These are phyloP conservation scores for Odocoileus virginianus DNA, from an alignment of 2,113 vertebrate genomes.

Conservation along the genomic window DNA sequence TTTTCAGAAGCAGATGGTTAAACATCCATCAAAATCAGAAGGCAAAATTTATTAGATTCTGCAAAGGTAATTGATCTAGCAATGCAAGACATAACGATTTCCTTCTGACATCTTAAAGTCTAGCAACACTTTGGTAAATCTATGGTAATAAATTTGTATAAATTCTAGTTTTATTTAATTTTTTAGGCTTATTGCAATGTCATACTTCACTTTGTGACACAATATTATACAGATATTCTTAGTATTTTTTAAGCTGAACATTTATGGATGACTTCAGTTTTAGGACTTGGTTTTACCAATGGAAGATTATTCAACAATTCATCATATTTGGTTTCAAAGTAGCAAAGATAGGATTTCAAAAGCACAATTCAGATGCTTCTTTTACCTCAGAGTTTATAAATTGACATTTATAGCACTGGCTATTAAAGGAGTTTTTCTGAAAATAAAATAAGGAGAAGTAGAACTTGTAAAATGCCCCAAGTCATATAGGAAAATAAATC, in stretches of 20 bases:
- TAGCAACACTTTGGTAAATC: conserved; percentile 57
- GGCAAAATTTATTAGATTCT: conserved; percentile 72
- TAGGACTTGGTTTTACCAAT: conserved; percentile 15
- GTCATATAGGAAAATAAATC: conserved; percentile 36
- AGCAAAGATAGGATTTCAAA: not conserved
- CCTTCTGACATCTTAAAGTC: conserved; percentile 49
- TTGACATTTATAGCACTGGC: not conserved
- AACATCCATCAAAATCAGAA: conserved; percentile 73
- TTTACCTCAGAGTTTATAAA: not conserved
- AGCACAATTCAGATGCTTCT: not conserved
- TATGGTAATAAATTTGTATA: conserved; percentile 29
- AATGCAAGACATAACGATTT: conserved; percentile 67
- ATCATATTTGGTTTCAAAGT: conserved; percentile 16
- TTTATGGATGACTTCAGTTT: conserved; percentile 32
- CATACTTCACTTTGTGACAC: conserved; percentile 15
- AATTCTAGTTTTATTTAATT: conserved; percentile 7
- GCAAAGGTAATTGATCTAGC: conserved; percentile 69
- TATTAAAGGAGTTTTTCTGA: conserved; percentile 8
- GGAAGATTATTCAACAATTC: conserved; percentile 31
- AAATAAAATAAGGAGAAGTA: conserved; percentile 36
- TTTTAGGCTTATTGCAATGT: not conserved
- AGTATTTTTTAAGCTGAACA: conserved; percentile 24
- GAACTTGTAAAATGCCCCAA: not conserved
- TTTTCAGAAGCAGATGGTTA: conserved; percentile 66
- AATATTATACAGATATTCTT: not conserved